These are phyloP conservation scores for Indri indri DNA, from an alignment of 2,113 vertebrate genomes.

Conservation along the genomic window DNA sequence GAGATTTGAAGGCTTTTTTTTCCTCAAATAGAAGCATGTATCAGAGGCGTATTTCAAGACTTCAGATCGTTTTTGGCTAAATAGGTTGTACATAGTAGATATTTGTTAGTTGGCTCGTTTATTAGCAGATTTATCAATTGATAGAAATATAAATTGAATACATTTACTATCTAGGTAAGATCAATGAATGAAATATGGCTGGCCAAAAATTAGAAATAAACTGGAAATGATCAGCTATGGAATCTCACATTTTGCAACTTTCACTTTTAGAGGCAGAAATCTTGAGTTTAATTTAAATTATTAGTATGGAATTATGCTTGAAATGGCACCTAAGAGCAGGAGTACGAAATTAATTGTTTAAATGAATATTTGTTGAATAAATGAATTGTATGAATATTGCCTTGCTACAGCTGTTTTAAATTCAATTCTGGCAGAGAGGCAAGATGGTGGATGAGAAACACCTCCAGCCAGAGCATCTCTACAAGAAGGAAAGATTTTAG, in stretches of 20 bases:
- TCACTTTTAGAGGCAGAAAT: not conserved
- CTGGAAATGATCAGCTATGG: not conserved
- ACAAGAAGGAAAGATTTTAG: too few relatives aligned
- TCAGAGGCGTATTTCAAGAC: not conserved
- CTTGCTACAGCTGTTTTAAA: not conserved
- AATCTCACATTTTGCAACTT: not conserved
- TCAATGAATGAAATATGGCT: slow-evolving; percentile 11
- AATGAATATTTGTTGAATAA: slow-evolving; percentile 14
- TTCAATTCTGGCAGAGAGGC: not conserved
- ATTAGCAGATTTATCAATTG: not conserved
- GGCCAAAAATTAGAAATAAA: not conserved
- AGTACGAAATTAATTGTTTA: not conserved
- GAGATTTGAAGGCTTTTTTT: not conserved
- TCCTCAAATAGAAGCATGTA: not conserved
- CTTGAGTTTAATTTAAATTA: slow-evolving; percentile 2
- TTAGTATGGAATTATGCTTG: not conserved
- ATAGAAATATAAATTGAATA: not conserved
- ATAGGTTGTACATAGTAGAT: not conserved
- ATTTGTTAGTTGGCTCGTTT: not conserved
- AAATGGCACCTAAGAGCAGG: not conserved
- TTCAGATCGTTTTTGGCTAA: slow-evolving; percentile 1
- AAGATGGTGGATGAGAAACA: too few relatives aligned
- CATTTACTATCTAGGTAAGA: slow-evolving; percentile 16
- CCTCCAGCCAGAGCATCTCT: too few relatives aligned
- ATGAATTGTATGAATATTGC: not conserved